Evolutionary conservation across 2,888 invertebrate species (phyloP).

Genomic region (Scaptomyza tumidula): DNA sequence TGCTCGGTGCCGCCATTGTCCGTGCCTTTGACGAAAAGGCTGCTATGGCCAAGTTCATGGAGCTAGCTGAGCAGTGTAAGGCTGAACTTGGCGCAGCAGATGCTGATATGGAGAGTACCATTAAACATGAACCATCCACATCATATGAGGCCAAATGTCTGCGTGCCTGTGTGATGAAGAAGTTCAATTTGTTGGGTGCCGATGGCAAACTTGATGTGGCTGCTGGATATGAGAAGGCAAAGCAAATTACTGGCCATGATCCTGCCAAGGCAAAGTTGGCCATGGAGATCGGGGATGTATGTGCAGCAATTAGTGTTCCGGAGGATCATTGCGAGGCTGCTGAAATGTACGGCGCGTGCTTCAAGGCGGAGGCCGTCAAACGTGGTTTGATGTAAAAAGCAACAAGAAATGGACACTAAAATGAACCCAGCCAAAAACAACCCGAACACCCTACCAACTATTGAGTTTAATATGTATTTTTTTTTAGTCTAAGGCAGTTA

Average conservation of each 20-base stretch:
- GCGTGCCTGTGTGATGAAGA: conserved; percentile 76
- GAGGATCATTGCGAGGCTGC: conserved; percentile 80
- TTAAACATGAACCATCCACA: conserved; percentile 58
- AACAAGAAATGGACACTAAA: neutral
- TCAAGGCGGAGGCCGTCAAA: conserved; percentile 58
- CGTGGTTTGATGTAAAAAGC: conserved; percentile 57
- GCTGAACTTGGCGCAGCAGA: conserved; percentile 74
- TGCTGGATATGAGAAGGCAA: conserved; percentile 59
- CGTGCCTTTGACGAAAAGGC: conserved; percentile 62
- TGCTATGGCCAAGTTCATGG: conserved; percentile 59
- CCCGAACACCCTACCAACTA: neutral
- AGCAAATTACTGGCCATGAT: conserved; percentile 54
- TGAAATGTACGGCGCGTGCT: conserved; percentile 69
- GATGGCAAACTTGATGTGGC: conserved; percentile 70
- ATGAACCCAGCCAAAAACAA: neutral
- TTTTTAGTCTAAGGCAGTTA: neutral
- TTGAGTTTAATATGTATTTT: conserved; percentile 1
- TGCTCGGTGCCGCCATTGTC: conserved; percentile 46
- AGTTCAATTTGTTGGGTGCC: conserved; percentile 54
- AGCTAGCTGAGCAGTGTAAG: conserved; percentile 66
- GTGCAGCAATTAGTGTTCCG: conserved; percentile 56
- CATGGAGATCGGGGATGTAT: conserved; percentile 63
- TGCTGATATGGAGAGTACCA: conserved; percentile 60
- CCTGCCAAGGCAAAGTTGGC: conserved; percentile 63
- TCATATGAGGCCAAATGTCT: conserved; percentile 74